Percentiles rank a stretch among this genome's conserved stretches.
These are phyloP conservation scores for Amorpha juglandis DNA, from an alignment of 2,888 invertebrate species.

Conservation along the genomic window DNA sequence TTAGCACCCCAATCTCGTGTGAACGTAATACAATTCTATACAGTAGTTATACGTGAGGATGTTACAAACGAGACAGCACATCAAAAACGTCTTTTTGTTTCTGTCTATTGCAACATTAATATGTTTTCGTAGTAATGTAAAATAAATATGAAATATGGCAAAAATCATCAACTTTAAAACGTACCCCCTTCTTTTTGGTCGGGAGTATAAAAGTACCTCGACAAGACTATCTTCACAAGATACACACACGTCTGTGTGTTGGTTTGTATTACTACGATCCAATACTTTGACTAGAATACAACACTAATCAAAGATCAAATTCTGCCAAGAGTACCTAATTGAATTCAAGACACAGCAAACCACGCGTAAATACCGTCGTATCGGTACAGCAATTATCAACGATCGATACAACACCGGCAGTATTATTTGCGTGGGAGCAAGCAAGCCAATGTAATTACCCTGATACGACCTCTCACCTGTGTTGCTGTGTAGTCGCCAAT, in stretches of 20 bases:
- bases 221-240: too few relatives aligned
- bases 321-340: constrained; percentile 14
- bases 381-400: constrained; percentile 20
- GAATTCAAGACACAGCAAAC: constrained; percentile 13
- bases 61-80: constrained; percentile 1
- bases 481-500: constrained; percentile 44
- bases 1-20: neutral
- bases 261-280: too few relatives aligned
- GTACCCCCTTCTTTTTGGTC: too few relatives aligned
- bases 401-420: constrained; percentile 21
- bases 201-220: too few relatives aligned
- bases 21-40: constrained; percentile 2
- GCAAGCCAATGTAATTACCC: constrained; percentile 53
- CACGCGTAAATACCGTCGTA: constrained; percentile 19
- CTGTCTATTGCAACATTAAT: neutral
- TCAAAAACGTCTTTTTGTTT: neutral
- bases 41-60: neutral
- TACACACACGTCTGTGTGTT: too few relatives aligned
- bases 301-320: constrained; percentile 15
- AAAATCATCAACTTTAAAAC: too few relatives aligned
- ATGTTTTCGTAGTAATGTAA: neutral
- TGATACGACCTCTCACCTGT: constrained; percentile 35
- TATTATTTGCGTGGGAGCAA: constrained; percentile 40
- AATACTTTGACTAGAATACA: neutral
- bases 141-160: too few relatives aligned